A percentile compares a stretch with the other conserved stretches of the same genome.
Conservation (phyloP, 2,113 vertebrate genomes). For the Ibidorhyncha struthersii region DNA sequence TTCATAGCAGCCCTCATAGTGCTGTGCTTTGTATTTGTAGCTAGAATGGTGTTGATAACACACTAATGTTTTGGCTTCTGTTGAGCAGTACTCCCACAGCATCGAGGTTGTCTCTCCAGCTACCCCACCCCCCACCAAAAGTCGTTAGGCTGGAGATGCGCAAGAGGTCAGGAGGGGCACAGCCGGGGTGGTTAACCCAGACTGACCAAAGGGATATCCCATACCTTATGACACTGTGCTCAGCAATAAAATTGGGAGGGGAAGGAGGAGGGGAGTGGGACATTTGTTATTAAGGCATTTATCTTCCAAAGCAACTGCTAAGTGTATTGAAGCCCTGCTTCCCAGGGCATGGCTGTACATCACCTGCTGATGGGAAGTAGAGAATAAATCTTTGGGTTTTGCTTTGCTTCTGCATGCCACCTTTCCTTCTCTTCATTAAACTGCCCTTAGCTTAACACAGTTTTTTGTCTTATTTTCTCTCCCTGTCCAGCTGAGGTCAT, state of each 20-base stretch:
- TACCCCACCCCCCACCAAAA: background rate
- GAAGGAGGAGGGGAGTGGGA: background rate
- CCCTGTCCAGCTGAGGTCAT: background rate
- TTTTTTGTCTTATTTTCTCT: background rate
- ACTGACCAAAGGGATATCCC: background rate
- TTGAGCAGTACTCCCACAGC: background rate
- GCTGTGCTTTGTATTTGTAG: background rate
- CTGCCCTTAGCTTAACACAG: rapidly evolving
- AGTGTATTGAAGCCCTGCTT: background rate
- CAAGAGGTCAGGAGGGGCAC: too few species aligned
- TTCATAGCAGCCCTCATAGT: background rate
- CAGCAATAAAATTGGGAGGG: background rate
- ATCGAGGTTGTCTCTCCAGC: background rate
- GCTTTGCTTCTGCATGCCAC: background rate
- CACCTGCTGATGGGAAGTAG: rapidly evolving
- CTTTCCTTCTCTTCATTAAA: background rate
- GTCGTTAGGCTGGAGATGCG: too few species aligned
- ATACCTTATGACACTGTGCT: background rate
- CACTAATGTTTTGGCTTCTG: background rate
- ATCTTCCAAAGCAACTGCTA: rapidly evolving
- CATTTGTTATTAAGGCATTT: background rate
- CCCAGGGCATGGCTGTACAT: background rate
- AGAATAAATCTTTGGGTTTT: too few species aligned
- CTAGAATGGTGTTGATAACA: background rate
- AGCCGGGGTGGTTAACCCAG: background rate